Base-by-base conservation (phyloP, 2,797 vertebrate species). In the Tragelaphus eurycerus region DNA sequence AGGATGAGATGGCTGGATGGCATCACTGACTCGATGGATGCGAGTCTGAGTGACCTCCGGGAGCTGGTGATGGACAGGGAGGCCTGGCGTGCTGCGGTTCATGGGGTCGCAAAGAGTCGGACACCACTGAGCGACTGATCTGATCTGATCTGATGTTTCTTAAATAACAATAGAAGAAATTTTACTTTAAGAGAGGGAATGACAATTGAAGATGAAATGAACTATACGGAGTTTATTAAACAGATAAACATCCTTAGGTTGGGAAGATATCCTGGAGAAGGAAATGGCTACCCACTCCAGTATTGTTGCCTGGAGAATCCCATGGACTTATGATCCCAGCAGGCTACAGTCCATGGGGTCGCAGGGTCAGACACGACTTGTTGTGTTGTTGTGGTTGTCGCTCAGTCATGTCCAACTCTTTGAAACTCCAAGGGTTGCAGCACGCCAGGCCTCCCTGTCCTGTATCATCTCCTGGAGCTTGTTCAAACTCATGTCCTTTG, bases 121-220 rank as follows among this genome's bases (percentile, higher is more conserved):
- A 38, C 34, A 38, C 34, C 2, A 38, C 34, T 38, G 34, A 38
- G 34, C 34, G 34, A 38, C 34, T 38, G 34, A 38, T 38, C 34
- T 38, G 34, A 38, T 38, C 38, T 38, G 3, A 38, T 38, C 34
- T 38, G 34, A 57, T 31, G 38, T 89, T 38, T 76, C 14, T 76
- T 38, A 87, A 82, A 62, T 50, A 87, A 50, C n/a, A 88, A 84
- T 9, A 57, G 55, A 83, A 76, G 52, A 94, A 83, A 50, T 16
- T 84, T 71, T 83, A 27, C 52, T 54, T 82, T 17, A 2, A 55
- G 31, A 27, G 19, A 23, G 16, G 14, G 13, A 94, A 71, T 87
- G 38, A 82, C 23, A 94, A 76, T 62, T 83, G 57, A 55, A 38
- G 54, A 29, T 86, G 19, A 84, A 82, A 31, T 64, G 82, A 94